These are phyloP conservation scores for Poicephalus meyeri DNA, from an alignment of 2,113 vertebrate species.

Conservation along the genomic window DNA sequence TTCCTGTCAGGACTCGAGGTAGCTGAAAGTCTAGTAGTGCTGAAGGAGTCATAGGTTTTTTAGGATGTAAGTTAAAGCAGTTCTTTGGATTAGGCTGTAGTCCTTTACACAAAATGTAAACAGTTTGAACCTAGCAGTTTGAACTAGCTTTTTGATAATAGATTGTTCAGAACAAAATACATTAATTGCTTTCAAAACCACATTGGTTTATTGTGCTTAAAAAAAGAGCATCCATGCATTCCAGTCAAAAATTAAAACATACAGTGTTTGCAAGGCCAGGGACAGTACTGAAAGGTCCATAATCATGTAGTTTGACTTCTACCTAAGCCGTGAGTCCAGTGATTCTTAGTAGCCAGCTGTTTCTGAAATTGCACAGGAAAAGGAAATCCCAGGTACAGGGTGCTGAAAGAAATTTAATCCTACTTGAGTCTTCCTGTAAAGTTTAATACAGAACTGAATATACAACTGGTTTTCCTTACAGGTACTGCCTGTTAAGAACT, in stretches of 20 bases:
- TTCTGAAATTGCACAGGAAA: neutral
- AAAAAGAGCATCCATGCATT: neutral
- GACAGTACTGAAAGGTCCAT: neutral
- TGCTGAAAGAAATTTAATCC: neutral
- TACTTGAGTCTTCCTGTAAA: neutral
- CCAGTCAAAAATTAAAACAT: neutral
- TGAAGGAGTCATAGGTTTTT: neutral
- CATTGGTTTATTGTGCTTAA: neutral
- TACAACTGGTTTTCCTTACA: slow-evolving; percentile 49
- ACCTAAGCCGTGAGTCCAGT: neutral
- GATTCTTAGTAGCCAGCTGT: neutral
- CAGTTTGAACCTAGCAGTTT: neutral
- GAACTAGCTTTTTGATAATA: neutral
- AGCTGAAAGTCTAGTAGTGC: neutral
- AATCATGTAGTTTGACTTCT: neutral
- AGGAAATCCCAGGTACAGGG: neutral
- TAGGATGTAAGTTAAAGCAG: neutral
- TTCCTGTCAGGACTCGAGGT: neutral
- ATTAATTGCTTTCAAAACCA: neutral
- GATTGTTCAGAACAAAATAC: neutral
- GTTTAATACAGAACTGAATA: neutral
- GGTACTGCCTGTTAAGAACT: slow-evolving; percentile 97
- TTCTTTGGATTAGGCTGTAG: neutral
- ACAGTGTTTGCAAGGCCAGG: neutral
- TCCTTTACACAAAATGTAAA: neutral